Base-by-base conservation (phyloP, 2,113 vertebrate species). In the Proteles cristata region DNA sequence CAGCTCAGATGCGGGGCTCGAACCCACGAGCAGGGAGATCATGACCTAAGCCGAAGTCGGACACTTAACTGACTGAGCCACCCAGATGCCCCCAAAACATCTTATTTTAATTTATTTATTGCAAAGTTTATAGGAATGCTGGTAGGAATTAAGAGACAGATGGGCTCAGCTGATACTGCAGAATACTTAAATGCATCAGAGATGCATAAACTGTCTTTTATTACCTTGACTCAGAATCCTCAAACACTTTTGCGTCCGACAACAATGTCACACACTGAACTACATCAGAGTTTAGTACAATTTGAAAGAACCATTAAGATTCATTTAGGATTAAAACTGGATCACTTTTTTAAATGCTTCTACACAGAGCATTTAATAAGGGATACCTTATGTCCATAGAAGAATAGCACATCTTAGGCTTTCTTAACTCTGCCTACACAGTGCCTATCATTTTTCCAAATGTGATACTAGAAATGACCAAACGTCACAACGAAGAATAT, bases 371-470 rank as follows among this genome's bases (percentile, higher is more conserved):
- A 94, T 39, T 90, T 81, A 94, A 39, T 68, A 25, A 96, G 7
- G 28, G 23, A 91, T n/a, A 85, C 7, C 21, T 95, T 77, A 88
- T 4, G 23, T 45, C n/a, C 68, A 88, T 90, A 93, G 77, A 97
- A 96, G 68, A 93, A 93, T 0, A 63, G 50, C 50, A 55, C 11
- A 83, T 77, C 23, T 39, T 88, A 48, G n/a, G 58, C 68, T 76
- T 94, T 87, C 35, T 92, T 97, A 83, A 66, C 31, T 87, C 74
- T 79, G 66, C 66, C 92, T 92, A 86, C 45, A 26, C 31, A 93
- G 23, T n/a, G 28, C 53, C 66, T 88, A 65, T 76, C 28, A 31
- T 33, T 45, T 74, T 94, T 74, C 77, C 55, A 95, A 45, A 45
- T 82, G 58, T 76, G 53, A 55, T 55, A 39, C 17, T 50, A 11